Evolutionary conservation across 1,140 invertebrate genomes (phyloP).

Genomic region (Platyscapa corneri): DNA sequence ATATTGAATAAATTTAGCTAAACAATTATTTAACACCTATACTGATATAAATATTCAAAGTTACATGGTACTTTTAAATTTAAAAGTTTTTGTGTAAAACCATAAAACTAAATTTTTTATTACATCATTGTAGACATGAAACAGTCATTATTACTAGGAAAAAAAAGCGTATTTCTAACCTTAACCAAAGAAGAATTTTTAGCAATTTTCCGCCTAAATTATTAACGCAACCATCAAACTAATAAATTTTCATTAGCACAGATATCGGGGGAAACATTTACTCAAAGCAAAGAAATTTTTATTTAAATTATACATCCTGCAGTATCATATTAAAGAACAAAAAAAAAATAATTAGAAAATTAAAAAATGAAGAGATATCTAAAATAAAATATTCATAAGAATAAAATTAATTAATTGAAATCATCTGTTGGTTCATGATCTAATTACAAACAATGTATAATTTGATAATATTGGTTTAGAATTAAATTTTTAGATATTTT

Average conservation of each 20-base stretch:
- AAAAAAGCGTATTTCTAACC: neutral
- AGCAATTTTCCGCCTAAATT: neutral
- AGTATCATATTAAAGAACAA: too few species aligned
- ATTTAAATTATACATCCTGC: too few species aligned
- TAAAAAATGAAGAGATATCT: neutral
- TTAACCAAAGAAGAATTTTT: neutral
- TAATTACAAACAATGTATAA: too few species aligned
- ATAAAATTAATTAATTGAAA: too few species aligned
- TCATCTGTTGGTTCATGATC: too few species aligned
- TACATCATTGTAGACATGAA: neutral
- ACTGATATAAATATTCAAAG: too few species aligned
- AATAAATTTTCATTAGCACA: slow-evolving; percentile 29
- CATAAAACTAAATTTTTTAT: neutral
- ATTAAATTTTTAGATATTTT: too few species aligned
- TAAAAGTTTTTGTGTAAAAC: neutral
- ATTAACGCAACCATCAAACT: slow-evolving; percentile 3
- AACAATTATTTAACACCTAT: too few species aligned
- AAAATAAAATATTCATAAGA: too few species aligned
- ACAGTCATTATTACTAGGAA: neutral
- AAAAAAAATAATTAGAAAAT: neutral
- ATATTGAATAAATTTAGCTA: too few species aligned
- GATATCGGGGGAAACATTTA: slow-evolving; percentile 3
- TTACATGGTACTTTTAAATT: too few species aligned
- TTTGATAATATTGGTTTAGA: too few species aligned
- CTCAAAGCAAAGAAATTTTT: neutral